Evolutionary conservation across 2,797 vertebrate species (phyloP).

Genomic region (Melanitta fusca): DNA sequence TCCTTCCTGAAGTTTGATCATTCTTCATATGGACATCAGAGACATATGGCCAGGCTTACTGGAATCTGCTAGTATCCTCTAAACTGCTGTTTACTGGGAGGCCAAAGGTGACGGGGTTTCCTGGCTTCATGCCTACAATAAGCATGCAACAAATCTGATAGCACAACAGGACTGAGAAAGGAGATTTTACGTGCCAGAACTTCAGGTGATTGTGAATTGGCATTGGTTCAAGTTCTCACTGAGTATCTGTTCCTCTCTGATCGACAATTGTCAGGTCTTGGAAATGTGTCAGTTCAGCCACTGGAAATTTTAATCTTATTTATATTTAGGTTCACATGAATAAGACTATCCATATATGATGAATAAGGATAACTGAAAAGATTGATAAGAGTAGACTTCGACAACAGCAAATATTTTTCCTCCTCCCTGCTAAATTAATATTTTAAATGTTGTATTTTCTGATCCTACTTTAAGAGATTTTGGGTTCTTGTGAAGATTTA

Average conservation of each 20-base stretch:
- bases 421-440: not conserved
- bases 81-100: slow-evolving; percentile 21
- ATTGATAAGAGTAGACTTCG: not conserved
- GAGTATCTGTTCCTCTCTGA: not conserved
- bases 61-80: slow-evolving; percentile 16
- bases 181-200: slow-evolving; percentile 49
- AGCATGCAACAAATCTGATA: slow-evolving; percentile 41
- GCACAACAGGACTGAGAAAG: slow-evolving; percentile 9
- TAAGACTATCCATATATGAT: not conserved
- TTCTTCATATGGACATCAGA: slow-evolving; percentile 44
- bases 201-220: slow-evolving; percentile 44
- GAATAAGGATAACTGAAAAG: not conserved
- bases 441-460: not conserved
- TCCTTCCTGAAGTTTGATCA: slow-evolving; percentile 15
- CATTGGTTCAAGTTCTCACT: slow-evolving; percentile 4
- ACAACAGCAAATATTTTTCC: not conserved
- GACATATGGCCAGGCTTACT: slow-evolving; percentile 27
- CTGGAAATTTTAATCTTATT: slow-evolving; percentile 36
- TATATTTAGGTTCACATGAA: slow-evolving; percentile 16
- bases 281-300: not conserved
- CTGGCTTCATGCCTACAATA: slow-evolving; percentile 34
- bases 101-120: slow-evolving; percentile 8
- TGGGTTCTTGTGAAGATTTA: not conserved
- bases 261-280: not conserved
- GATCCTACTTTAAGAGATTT: not conserved